These are phyloP conservation scores for Caenorhabditis parvicauda DNA, from an alignment of 2,888 invertebrate genomes.

Conservation along the genomic window DNA sequence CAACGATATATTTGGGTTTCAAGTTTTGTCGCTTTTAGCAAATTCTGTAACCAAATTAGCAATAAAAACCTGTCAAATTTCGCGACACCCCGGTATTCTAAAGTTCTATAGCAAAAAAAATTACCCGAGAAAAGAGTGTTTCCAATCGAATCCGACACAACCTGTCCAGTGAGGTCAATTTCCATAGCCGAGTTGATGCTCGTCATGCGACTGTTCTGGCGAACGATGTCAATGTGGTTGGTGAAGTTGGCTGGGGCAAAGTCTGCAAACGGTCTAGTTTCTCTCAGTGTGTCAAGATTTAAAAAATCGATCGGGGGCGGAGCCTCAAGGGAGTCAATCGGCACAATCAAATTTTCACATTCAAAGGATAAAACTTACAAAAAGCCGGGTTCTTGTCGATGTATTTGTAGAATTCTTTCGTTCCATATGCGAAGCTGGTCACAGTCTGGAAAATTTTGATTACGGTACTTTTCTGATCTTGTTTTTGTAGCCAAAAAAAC, in stretches of 20 bases:
- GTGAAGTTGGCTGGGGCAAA: conserved; percentile 39
- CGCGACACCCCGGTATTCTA: too few relatives aligned
- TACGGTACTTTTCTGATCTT: too few relatives aligned
- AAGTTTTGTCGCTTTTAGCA: too few relatives aligned
- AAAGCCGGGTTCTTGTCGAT: conserved; percentile 86
- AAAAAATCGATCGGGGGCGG: neutral
- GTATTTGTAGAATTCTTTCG: conserved; percentile 82
- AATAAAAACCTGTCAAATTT: too few relatives aligned
- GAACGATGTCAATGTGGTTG: conserved; percentile 66
- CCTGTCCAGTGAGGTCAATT: conserved; percentile 88
- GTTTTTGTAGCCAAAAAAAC: too few relatives aligned
- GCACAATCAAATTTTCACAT: too few relatives aligned
- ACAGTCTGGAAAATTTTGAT: too few relatives aligned
- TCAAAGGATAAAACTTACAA: conserved; percentile 28
- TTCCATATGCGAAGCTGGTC: conserved; percentile 82
- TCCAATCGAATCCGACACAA: conserved; percentile 89
- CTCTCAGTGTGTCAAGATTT: neutral
- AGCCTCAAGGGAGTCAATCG: neutral
- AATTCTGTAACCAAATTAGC: too few relatives aligned
- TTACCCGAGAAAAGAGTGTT: conserved; percentile 71
- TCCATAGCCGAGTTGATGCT: conserved; percentile 95
- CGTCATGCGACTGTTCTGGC: conserved; percentile 76
- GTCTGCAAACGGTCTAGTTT: conserved; percentile 27
- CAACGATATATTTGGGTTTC: too few relatives aligned
- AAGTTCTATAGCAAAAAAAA: too few relatives aligned